These are phyloP conservation scores for Notodonta dromedarius DNA, from an alignment of 2,888 invertebrate genomes.

Conservation along the genomic window DNA sequence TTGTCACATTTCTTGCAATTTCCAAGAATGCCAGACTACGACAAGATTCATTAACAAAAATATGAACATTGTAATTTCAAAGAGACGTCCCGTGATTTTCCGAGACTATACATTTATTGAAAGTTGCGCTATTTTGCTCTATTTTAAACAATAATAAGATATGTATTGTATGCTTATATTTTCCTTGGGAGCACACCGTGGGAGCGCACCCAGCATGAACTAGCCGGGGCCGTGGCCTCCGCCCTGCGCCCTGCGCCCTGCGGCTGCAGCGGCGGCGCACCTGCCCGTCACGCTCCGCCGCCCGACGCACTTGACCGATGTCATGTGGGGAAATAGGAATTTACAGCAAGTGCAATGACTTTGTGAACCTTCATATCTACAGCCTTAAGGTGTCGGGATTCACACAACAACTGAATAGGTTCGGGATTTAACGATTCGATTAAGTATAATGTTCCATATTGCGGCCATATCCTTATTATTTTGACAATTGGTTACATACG, in stretches of 20 bases:
- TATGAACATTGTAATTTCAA: background rate
- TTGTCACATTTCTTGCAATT: constrained; percentile 15
- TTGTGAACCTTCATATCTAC: background rate
- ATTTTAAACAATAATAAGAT: background rate
- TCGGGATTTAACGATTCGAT: too few species aligned
- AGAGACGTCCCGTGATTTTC: too few species aligned
- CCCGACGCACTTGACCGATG: constrained; percentile 34
- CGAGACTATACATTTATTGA: background rate
- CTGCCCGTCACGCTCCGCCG: constrained; percentile 49
- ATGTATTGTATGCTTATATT: background rate
- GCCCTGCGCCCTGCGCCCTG: constrained; percentile 44
- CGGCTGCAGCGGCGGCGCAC: constrained; percentile 38
- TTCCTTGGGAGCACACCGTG: constrained; percentile 2
- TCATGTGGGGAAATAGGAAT: constrained; percentile 12
- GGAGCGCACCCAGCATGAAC: constrained; percentile 11
- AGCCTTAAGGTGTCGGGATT: too few species aligned
- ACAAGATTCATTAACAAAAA: background rate
- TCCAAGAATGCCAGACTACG: background rate
- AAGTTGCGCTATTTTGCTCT: background rate
- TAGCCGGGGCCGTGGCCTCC: constrained; percentile 41
- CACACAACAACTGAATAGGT: too few species aligned
- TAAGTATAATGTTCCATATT: too few species aligned
- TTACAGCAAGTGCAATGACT: constrained; percentile 32
- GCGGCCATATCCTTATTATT: too few species aligned
- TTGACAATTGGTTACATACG: too few species aligned